Base-by-base conservation (phyloP, 2,888 invertebrate genomes). In the Caenorhabditis angaria region DNA sequence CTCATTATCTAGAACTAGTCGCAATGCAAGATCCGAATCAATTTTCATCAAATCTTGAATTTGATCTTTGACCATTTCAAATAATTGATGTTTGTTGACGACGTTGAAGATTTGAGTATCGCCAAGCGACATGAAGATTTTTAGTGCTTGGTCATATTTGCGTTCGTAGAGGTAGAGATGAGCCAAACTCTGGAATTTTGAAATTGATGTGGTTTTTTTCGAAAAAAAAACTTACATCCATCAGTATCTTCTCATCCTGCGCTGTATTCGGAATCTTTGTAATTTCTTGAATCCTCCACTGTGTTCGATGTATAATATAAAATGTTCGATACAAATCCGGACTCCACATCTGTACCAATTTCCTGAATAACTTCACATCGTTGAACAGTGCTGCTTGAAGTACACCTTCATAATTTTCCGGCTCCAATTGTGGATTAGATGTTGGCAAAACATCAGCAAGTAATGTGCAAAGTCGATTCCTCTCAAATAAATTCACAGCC, bases 21-120 rank as follows among this genome's bases (percentile, higher is more conserved):
- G 75, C 29, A 87, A 77, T 10, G 87, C 85, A 22, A 78, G 67
- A 50, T 85, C 83, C 35, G 81, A 74, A 68, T 87, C 82, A 61
- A 87, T 87, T 25, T 71, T 74, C 86, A 87, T 87, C 71, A 87
- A 66, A 18, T 87, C 85, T 24, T 80, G 77, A 24, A 86, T 83
- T 41, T 80, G 75, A 60, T 86, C 83, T 61, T 82, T 85, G 12
- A 76, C 81, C 61, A 75, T 65, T 14, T 72, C 72, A 51, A 87
- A 87, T 2, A 87, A 74, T 35, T 80, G 78, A 73, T 88, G 82
- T 20, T 83, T 81, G 20, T 85, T 82, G 47, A 87, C 84, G 47
- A 87, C 78, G 24, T 71, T 76, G 76, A 87, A 87, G 14, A 87
- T 83, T 41, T 81, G 75, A 27, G 67, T 71, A 67, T 86, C 86